Conservation (phyloP, 2,113 vertebrate genomes). For the Toxostoma redivivum region DNA sequence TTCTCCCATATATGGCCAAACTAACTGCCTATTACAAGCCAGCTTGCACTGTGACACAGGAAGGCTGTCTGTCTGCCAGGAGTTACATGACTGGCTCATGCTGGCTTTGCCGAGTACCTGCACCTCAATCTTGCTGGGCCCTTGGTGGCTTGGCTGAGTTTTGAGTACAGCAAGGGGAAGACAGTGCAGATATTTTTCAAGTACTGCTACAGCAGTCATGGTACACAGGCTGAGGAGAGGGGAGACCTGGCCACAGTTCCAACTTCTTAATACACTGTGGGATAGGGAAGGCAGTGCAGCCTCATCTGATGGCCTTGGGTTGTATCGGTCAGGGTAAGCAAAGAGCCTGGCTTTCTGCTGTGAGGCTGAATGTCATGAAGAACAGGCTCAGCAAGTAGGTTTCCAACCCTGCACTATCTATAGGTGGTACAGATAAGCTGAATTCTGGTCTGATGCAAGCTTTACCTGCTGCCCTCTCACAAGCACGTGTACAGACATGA, state of each 20-base stretch:
- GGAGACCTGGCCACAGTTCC: background rate
- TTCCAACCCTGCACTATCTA: background rate
- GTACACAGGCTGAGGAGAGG: background rate
- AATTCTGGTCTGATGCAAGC: background rate
- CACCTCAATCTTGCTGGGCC: background rate
- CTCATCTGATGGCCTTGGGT: background rate
- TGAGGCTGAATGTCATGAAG: background rate
- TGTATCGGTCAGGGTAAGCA: background rate
- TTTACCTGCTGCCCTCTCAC: background rate
- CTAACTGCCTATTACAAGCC: no score
- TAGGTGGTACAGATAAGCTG: background rate
- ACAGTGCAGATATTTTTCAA: background rate
- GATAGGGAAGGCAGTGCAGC: background rate
- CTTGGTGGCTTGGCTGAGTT: background rate
- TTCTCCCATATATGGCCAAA: no score
- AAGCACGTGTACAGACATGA: background rate
- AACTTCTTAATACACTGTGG: background rate
- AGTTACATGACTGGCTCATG: background rate
- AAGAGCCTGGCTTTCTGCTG: background rate
- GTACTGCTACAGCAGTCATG: background rate
- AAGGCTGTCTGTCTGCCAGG: background rate
- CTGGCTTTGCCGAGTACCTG: background rate
- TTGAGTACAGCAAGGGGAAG: background rate
- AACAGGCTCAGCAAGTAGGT: background rate
- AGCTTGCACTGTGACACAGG: background rate